Conservation (phyloP, 1,140 invertebrate species). For the Chelonus insularis region DNA sequence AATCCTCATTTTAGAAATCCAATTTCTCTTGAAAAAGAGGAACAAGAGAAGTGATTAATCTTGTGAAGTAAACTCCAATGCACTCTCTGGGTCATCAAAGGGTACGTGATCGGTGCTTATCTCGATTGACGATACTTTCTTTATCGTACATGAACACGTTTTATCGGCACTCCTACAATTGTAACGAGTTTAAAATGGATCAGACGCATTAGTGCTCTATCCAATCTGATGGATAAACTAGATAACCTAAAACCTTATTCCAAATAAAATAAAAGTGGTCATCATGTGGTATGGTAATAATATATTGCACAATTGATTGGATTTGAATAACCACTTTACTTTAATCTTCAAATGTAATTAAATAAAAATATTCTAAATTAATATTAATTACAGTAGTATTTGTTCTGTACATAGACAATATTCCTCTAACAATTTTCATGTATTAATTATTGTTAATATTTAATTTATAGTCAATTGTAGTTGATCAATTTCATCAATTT, state of each 20-base stretch:
- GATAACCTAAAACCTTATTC: background rate
- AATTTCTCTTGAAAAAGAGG: background rate
- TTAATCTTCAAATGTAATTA: no score
- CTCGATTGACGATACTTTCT: conserved; percentile 15
- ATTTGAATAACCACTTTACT: no score
- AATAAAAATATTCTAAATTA: no score
- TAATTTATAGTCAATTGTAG: no score
- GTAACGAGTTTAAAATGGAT: conserved; percentile 17
- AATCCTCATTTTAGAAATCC: background rate
- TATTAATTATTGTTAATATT: no score
- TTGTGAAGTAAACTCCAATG: background rate
- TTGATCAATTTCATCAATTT: no score
- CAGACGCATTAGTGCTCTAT: conserved; percentile 11
- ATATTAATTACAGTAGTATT: no score
- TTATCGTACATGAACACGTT: conserved; percentile 11
- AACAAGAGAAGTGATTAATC: conserved; percentile 2
- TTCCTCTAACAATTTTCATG: no score
- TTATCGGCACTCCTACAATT: conserved; percentile 15
- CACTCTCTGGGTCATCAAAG: conserved; percentile 9
- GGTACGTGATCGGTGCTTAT: conserved; percentile 12
- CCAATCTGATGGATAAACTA: background rate
- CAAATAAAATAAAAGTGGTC: background rate
- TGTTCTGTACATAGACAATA: no score
- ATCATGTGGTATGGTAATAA: background rate
- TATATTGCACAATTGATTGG: no score